Percentiles rank a stretch among this genome's conserved stretches.
Evolutionary conservation across 2,797 vertebrate species (phyloP).

Genomic region (Ambastaia sidthimunki): DNA sequence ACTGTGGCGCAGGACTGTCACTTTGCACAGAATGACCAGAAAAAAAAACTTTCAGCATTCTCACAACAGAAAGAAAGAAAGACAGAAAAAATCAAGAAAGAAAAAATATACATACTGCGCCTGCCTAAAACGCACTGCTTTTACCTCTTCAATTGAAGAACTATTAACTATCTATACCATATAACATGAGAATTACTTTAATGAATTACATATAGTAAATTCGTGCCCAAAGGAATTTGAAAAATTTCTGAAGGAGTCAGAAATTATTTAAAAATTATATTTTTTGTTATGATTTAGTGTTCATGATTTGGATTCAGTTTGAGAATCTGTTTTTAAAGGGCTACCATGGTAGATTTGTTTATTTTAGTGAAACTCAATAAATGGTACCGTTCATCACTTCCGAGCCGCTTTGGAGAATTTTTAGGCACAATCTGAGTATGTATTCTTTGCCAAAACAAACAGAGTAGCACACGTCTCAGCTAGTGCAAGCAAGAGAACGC

Average conservation of each 20-base stretch:
- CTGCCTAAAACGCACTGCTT: no score
- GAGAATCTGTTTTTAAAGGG: neutral
- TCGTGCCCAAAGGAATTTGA: no score
- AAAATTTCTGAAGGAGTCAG: no score
- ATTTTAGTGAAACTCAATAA: neutral
- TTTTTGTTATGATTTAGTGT: neutral
- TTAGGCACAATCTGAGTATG: neutral
- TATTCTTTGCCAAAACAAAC: slow-evolving; percentile 28
- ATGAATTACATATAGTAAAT: no score
- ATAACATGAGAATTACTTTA: no score
- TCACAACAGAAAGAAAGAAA: neutral
- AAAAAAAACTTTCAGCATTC: no score
- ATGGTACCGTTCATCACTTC: neutral
- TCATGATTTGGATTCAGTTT: neutral
- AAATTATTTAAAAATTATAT: no score
- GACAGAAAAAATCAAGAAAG: neutral
- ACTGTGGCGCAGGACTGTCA: neutral
- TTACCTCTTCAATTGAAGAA: no score
- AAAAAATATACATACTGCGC: no score
- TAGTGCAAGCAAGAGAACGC: slow-evolving; percentile 11
- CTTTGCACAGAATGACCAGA: neutral
- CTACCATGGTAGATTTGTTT: neutral
- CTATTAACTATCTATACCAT: no score
- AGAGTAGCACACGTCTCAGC: slow-evolving; percentile 15
- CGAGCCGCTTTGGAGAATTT: neutral